Percentiles rank a stretch among this genome's conserved stretches.
Conservation (phyloP, 2,888 invertebrate genomes). For the Conops quadrifasciatus region DNA sequence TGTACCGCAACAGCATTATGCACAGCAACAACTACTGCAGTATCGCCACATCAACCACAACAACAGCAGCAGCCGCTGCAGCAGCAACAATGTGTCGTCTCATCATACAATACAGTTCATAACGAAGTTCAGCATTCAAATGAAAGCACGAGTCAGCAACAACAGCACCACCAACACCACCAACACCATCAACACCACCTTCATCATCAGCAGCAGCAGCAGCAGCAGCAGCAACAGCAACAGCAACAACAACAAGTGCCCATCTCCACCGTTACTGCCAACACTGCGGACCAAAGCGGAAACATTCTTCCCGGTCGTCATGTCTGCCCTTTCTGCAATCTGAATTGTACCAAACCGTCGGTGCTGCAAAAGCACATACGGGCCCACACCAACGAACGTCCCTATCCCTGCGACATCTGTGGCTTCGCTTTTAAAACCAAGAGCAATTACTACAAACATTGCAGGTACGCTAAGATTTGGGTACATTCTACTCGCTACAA, state of each 20-base stretch:
- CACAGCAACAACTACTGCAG: no score
- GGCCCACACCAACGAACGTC: constrained; percentile 92
- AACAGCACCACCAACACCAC: constrained; percentile 19
- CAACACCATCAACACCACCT: constrained; percentile 2
- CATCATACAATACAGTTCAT: no score
- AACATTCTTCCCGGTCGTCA: constrained; percentile 72
- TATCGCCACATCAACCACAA: constrained; percentile 1
- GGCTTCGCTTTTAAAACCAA: constrained; percentile 94
- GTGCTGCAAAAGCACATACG: constrained; percentile 93
- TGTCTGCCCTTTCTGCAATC: constrained; percentile 87
- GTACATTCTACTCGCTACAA: constrained; percentile 7
- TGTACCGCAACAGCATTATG: no score
- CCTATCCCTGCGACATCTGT: constrained; percentile 88
- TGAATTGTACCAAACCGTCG: constrained; percentile 91
- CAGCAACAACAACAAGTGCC: constrained; percentile 24
- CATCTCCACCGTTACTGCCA: constrained; percentile 8
- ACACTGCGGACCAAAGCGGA: constrained; percentile 32
- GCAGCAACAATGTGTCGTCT: no score
- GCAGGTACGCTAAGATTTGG: constrained; percentile 66
- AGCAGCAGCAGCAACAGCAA: constrained; percentile 30
- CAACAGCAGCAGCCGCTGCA: background rate
- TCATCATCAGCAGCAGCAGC: constrained; percentile 33
- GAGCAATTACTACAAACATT: constrained; percentile 91
- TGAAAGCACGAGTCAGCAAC: no score
- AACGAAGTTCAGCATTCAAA: no score